Evolutionary conservation across 2,113 vertebrate genomes (phyloP).

Genomic region (Myotis brandtii): DNA sequence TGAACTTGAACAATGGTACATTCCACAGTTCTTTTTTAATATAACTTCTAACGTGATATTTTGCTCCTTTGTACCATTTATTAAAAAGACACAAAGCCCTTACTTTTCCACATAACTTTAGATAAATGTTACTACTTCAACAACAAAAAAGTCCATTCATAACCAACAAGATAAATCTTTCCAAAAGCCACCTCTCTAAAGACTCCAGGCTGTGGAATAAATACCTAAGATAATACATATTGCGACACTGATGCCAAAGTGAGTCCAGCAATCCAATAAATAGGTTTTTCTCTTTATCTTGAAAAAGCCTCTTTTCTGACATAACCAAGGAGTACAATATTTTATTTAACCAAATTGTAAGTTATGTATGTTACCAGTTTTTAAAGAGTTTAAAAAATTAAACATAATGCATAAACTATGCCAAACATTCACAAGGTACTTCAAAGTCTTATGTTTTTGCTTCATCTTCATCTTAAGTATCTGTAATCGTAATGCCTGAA

Average conservation of each 20-base stretch:
- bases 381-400: constrained; percentile 18
- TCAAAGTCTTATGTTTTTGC: not conserved
- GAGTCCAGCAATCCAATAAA: not conserved
- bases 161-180: not conserved
- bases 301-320: constrained; percentile 26
- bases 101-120: constrained; percentile 23
- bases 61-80: not conserved
- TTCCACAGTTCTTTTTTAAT: not conserved
- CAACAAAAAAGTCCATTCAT: not conserved
- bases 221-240: not conserved
- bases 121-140: constrained; percentile 37
- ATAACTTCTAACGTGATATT: not conserved
- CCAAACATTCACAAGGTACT: not conserved
- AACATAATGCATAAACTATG: not conserved
- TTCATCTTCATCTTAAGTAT: not conserved
- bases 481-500: not conserved
- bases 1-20: not conserved
- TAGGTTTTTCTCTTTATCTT: constrained; percentile 1
- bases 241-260: not conserved
- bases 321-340: not conserved
- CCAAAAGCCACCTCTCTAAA: not conserved
- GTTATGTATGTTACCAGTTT: not conserved
- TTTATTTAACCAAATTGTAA: constrained; percentile 21
- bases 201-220: not conserved
- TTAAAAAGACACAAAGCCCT: constrained; percentile 27